phyloP scores from a whole-genome alignment of 2,888 invertebrate genomes.

The Ennomos quercinarius region DNA sequence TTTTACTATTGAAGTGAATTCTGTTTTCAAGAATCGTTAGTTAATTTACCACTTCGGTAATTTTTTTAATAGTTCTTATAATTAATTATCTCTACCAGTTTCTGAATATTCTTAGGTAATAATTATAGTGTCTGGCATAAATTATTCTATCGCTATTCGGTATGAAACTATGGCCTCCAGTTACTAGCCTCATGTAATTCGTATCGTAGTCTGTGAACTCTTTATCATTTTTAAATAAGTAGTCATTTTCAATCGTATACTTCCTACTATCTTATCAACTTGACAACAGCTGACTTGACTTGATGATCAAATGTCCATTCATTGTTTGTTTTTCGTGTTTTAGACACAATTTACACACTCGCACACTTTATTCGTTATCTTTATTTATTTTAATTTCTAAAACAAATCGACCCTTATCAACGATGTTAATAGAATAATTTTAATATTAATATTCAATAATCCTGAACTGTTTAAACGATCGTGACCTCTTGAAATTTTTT shows the following conservation, averaged over 20 bases:
- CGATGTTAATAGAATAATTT: conserved; percentile 51
- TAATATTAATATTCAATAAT: conserved; percentile 61
- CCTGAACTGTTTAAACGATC: conserved; percentile 49
- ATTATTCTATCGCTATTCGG: conserved; percentile 10
- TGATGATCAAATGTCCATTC: conserved; percentile 15
- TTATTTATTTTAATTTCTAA: conserved; percentile 54
- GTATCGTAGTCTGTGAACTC: conserved; percentile 22
- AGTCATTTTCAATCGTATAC: conserved; percentile 14
- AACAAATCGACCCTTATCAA: conserved; percentile 44
- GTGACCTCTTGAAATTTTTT: conserved; percentile 58
- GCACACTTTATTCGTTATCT: conserved; percentile 35
- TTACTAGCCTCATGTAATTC: conserved; percentile 19
- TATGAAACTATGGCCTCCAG: conserved; percentile 14
- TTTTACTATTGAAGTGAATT: not conserved
- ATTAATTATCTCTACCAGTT: conserved; percentile 6
- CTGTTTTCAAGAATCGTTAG: conserved; percentile 4
- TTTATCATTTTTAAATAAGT: conserved; percentile 22
- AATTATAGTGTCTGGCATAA: not conserved
- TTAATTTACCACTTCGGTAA: conserved; percentile 11
- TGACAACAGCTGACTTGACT: conserved; percentile 2
- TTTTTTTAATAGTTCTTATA: conserved; percentile 17
- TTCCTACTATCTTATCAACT: conserved; percentile 27
- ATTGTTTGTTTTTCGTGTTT: conserved; percentile 20
- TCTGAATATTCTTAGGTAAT: conserved; percentile 8
- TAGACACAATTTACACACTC: conserved; percentile 14